Evolutionary conservation across 2,888 invertebrate genomes (phyloP).

Genomic region (Drosophila ezoana): DNA sequence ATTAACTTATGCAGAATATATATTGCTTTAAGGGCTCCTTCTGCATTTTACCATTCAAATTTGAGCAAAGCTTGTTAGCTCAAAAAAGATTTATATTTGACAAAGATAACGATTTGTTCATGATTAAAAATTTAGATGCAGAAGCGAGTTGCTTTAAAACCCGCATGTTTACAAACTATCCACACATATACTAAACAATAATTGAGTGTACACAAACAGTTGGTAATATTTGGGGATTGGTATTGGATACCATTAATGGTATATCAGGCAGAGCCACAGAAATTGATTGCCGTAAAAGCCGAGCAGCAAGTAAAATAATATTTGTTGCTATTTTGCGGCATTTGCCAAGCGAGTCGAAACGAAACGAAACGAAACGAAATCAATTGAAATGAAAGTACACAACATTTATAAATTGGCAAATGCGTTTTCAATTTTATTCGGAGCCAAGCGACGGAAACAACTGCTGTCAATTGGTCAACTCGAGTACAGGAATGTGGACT

Average conservation of each 20-base stretch:
- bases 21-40: no score
- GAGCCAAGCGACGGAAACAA: slow-evolving; percentile 13
- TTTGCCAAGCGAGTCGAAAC: slow-evolving; percentile 15
- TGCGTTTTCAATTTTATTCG: slow-evolving; percentile 47
- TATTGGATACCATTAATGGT: slow-evolving; percentile 37
- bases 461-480: slow-evolving; percentile 25
- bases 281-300: slow-evolving; percentile 71
- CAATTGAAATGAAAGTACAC: slow-evolving; percentile 40
- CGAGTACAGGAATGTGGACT: slow-evolving; percentile 16
- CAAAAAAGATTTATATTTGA: no score
- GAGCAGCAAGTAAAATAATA: slow-evolving; percentile 46
- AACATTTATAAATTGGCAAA: slow-evolving; percentile 53
- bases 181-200: slow-evolving; percentile 26
- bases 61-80: no score
- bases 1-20: no score
- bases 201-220: slow-evolving; percentile 52
- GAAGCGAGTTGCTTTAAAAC: neutral
- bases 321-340: slow-evolving; percentile 53
- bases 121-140: no score
- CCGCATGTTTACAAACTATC: slow-evolving; percentile 17
- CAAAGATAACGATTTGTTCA: no score
- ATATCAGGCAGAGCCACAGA: slow-evolving; percentile 53
- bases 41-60: no score
- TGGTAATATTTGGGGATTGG: slow-evolving; percentile 32
- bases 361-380: slow-evolving; percentile 25